Conservation (phyloP, 2,797 vertebrate species). For the Denticeps clupeoides region DNA sequence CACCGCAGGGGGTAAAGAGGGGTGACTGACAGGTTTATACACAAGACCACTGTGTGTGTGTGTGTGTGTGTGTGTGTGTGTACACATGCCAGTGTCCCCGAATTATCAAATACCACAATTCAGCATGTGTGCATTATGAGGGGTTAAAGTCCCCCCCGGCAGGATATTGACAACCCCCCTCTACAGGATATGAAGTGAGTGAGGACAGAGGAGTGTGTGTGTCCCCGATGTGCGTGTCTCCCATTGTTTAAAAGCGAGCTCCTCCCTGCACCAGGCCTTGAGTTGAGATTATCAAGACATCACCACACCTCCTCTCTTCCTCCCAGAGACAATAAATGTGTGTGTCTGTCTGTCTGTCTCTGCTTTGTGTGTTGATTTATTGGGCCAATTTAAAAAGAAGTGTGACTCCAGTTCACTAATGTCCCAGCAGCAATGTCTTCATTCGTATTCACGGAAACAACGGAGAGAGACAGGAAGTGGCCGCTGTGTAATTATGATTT, state of each 20-base stretch:
- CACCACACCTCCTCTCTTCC: not conserved
- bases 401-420: not conserved
- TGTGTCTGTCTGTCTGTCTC: slow-evolving; percentile 1
- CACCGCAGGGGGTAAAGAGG: not conserved
- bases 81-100: not conserved
- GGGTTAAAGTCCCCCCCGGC: not conserved
- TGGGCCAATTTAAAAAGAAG: not conserved
- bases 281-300: slow-evolving; percentile 1
- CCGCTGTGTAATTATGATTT: no score
- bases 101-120: not conserved
- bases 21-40: slow-evolving; percentile 12
- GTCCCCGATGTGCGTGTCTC: slow-evolving; percentile 2
- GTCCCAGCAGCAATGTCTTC: no score
- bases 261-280: not conserved
- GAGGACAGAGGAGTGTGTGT: slow-evolving; percentile 3
- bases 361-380: slow-evolving; percentile 1
- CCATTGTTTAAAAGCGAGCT: not conserved
- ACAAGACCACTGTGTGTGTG: not conserved
- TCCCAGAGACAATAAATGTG: not conserved
- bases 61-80: not conserved
- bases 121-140: slow-evolving; percentile 2
- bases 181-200: slow-evolving; percentile 11
- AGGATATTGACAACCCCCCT: slow-evolving; percentile 1
- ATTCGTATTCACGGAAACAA: no score
- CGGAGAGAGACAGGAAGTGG: not conserved